Conservation (phyloP, 2,113 vertebrate species). For the Megaleporinus macrocephalus region DNA sequence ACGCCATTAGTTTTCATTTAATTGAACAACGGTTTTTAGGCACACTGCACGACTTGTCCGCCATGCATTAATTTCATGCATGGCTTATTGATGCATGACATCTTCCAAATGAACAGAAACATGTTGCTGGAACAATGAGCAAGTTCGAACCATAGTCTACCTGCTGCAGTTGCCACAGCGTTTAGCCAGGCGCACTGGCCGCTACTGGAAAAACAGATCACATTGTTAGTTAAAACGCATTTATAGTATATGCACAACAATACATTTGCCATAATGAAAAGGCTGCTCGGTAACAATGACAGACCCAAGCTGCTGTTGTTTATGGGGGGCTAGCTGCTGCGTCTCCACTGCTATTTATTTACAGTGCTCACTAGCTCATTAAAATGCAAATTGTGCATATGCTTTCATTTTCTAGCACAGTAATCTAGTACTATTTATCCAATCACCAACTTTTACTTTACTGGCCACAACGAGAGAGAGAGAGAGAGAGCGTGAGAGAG, state of each 20-base stretch:
- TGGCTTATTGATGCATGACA: constrained; percentile 67
- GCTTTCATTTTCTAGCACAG: constrained; percentile 76
- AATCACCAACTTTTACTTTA: constrained; percentile 71
- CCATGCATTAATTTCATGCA: constrained; percentile 76
- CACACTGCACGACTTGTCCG: constrained; percentile 69
- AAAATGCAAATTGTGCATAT: constrained; percentile 80
- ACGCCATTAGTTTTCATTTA: constrained; percentile 77
- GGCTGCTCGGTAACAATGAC: constrained; percentile 56
- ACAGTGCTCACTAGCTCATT: constrained; percentile 72
- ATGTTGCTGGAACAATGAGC: constrained; percentile 56
- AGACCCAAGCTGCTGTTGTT: constrained; percentile 58
- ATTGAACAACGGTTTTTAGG: constrained; percentile 77
- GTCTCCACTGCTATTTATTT: constrained; percentile 70
- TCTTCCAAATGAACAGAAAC: constrained; percentile 69
- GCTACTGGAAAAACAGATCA: constrained; percentile 28
- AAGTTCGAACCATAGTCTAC: constrained; percentile 15
- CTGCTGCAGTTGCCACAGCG: constrained; percentile 21
- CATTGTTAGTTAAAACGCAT: constrained; percentile 16
- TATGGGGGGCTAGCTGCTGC: constrained; percentile 40
- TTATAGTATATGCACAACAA: constrained; percentile 41
- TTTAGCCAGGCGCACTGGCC: constrained; percentile 1
- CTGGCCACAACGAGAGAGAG: constrained; percentile 57
- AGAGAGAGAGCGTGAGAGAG: constrained; percentile 24
- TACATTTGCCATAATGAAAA: constrained; percentile 55
- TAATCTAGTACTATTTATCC: constrained; percentile 74